Base-by-base conservation (phyloP, 2,113 vertebrate species). In the Tychaedon coryphoeus region DNA sequence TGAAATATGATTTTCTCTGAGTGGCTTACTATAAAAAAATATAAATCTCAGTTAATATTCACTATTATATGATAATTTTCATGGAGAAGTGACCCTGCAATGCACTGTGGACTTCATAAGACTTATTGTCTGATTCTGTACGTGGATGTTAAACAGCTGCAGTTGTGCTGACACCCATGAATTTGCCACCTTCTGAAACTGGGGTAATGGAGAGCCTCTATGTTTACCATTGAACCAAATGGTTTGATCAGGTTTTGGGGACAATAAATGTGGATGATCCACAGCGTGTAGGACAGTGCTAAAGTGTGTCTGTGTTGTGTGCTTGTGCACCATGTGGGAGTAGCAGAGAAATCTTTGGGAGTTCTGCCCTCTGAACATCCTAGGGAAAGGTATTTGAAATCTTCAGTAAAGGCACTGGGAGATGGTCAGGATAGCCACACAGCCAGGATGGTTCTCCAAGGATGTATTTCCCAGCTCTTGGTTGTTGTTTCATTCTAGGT, bases 271-370 rank as follows among this genome's bases (percentile, higher is more conserved):
- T 50, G 34, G 24, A 7, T 77, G 26, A 16, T 66, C 16, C n/a
- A 16, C 54, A 33, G 56, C 14, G 17, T 50, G 5, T 18, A 71
- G 14, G 24, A 5, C 19, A 12, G 12, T 14, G 29, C 47, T 54
- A 23, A 19, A 57, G 12, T 13, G 8, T 23, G 22, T n/a, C 42
- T 2, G 0, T 57, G 34, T 5, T 43, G n/a, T 60, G 38, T 6
- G 2, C 1, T 23, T 43, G 36, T 53, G 25, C 9, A 2, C 47
- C 0, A 0, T 4, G 22, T 53, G 28, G 4, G 4, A 53, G 13
- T 24, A 67, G 16, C 38, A 33, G 29, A 19, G 75, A 45, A 54
- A n/a, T 14, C 28, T 48, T 64, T 4, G 13, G 12, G 20, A 71
- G 6, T 43, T 77, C 51, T 51, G 10, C 8, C 43, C 19, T 69